Evolutionary conservation across 2,888 invertebrate species (phyloP).

Genomic region (Sinelater perroti): DNA sequence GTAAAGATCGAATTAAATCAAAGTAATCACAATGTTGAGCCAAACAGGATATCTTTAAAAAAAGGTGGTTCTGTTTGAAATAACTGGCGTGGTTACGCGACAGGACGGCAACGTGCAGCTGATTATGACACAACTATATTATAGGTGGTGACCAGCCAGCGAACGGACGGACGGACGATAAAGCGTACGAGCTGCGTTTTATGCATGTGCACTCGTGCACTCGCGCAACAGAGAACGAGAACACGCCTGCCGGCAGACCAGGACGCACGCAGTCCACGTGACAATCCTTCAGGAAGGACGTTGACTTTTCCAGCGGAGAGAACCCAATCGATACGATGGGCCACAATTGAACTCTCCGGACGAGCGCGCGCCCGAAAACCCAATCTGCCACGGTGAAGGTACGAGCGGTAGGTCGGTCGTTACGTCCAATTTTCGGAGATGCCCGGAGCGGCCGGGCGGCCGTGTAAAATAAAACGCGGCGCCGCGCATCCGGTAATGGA

Average conservation of each 20-base stretch:
- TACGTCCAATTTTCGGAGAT: too few species aligned
- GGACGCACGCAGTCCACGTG: slow-evolving; percentile 31
- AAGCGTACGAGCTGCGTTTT: too few species aligned
- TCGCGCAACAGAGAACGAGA: background rate
- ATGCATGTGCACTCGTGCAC: too few species aligned
- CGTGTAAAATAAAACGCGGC: slow-evolving; percentile 14
- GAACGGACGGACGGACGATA: too few species aligned
- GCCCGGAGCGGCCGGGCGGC: slow-evolving; percentile 23
- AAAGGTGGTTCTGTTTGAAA: too few species aligned
- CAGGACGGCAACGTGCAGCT: too few species aligned
- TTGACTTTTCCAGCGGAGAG: slow-evolving; percentile 36
- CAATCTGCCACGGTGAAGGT: slow-evolving; percentile 22
- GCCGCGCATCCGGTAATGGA: slow-evolving; percentile 20
- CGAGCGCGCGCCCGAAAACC: slow-evolving; percentile 27
- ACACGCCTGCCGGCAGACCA: slow-evolving; percentile 3
- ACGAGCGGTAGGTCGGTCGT: slow-evolving; percentile 32
- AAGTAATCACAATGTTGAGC: too few species aligned
- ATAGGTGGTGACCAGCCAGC: too few species aligned
- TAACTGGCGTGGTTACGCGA: too few species aligned
- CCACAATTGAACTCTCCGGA: slow-evolving; percentile 26
- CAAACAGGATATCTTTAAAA: too few species aligned
- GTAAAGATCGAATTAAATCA: too few species aligned
- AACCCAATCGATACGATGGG: slow-evolving; percentile 34
- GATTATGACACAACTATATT: too few species aligned
- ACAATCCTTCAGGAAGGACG: slow-evolving; percentile 32